These are phyloP conservation scores for Porites lobata DNA, from an alignment of 92 coral and sea anemone genomes.

Conservation along the genomic window DNA sequence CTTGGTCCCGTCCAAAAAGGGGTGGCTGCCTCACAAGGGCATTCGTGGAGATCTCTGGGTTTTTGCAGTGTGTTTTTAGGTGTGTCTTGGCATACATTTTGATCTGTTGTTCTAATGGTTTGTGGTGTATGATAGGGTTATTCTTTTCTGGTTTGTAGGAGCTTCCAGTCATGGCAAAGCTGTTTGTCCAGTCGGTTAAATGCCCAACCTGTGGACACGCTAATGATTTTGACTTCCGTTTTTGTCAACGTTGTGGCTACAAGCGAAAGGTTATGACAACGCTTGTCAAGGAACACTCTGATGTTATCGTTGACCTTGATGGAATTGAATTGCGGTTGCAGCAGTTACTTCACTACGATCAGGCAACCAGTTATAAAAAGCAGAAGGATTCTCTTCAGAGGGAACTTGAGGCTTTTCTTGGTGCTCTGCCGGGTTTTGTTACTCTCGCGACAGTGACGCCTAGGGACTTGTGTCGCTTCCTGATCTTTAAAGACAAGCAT, in stretches of 20 bases:
- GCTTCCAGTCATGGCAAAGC: slow-evolving; percentile 2
- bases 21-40: slow-evolving; percentile 1
- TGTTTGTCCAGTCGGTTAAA: neutral
- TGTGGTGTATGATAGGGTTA: neutral
- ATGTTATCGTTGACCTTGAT: neutral
- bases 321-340: slow-evolving; percentile 6
- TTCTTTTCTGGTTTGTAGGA: neutral
- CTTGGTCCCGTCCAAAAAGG: neutral
- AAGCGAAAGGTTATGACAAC: no score
- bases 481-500: neutral
- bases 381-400: slow-evolving; percentile 36
- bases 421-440: slow-evolving; percentile 39
- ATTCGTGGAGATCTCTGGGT: neutral
- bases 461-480: neutral
- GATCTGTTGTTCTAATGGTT: neutral
- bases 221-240: no score
- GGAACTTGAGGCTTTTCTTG: slow-evolving; percentile 37
- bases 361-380: slow-evolving; percentile 33
- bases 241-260: no score
- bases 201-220: no score
- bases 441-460: slow-evolving; percentile 20
- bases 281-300: neutral
- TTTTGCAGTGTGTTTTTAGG: neutral
- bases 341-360: slow-evolving; percentile 32
- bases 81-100: no score